Evolutionary conservation across 2,888 invertebrate species (phyloP), one percentile per base, ranked within the genome.

Genomic region (Catocala nupta): DNA sequence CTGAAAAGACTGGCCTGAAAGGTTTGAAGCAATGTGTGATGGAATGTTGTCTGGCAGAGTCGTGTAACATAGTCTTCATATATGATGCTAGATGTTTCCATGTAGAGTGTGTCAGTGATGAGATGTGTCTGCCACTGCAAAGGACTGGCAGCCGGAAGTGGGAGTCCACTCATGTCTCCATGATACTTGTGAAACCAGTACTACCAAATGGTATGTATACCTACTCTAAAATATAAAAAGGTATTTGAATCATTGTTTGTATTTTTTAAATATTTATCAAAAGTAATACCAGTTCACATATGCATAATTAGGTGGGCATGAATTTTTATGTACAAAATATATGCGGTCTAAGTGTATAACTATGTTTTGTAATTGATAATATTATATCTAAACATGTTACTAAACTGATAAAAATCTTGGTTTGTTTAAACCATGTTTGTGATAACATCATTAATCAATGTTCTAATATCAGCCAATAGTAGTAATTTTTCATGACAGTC

Each of bases 61-160:
- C 92, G 1, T 98, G 98, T 85, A 97, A 98, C 87, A 96, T 97
- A 68, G 97, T 96, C 5, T 96, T 98, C 82, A 96, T 97, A 87
- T 96, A 95, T 74, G 96, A 97, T 80, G 90, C 94, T 16, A 96
- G 96, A 67, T 98, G 98, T 84, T 98, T 96, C 83, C 97, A 97
- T 87, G 96, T 98, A 13, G 95, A 95, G 64, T 97, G 97, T 88
- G 92, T 89, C 5, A 96, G 94, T 75, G 96, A 97, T 81, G 96
- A 97, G 80, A 89, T 96, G 39, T 98, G 97, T 79, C 81, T 96
- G 69, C 97, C 97, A 0, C 92, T 96, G 13, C 92, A 95, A 50
- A 95, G 96, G 49, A 71, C 85, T 0, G 89, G 86, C 13, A 85
- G 83, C 57, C 87, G 92, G 8, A 96, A 96, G 71, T 92, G 95